Evolutionary conservation across 2,797 vertebrate species (phyloP), one percentile per base, ranked within the genome.

Genomic region (Eremophila alpestris): DNA sequence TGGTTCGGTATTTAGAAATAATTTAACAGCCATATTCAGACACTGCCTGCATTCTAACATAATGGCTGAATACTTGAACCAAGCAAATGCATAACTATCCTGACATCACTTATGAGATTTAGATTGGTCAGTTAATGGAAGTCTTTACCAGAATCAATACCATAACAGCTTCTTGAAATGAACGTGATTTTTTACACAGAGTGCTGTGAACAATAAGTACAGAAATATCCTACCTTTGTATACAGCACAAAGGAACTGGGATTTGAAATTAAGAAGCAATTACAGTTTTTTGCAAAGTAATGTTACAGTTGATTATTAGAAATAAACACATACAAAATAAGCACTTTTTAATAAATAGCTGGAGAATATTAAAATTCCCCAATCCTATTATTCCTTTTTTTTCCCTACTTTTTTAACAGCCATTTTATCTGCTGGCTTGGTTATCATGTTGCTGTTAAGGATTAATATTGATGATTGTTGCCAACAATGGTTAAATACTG

Each of bases 61-160:
- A 97, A 98, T 97, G 97, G 98, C 98, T 97, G 98, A 95, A 97
- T 96, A 97, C 97, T 97, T 97, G 98, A 97, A 97, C 97, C 97
- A 97, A 97, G 98, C 97, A 97, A 97, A 98, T 97, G 98, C 98
- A 97, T 98, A 98, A 98, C 98, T 98, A 98, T 97, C 97, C 97
- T 98, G 98, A 98, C 98, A 98, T 98, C 98, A 98, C 98, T 98
- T 98, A 98, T 98, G 98, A 98, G 98, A 97, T 98, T 98, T 98
- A 98, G 98, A 98, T 98, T 98, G 98, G 98, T 98, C 98, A 98
- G 98, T 98, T 98, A 98, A 98, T 98, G 98, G 98, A 98, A 98
- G 98, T 98, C 98, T 98, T 98, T 98, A 98, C 98, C 97, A 97
- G 98, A 98, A 98, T 98, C 98, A 98, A 98, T 98, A 98, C 98